Conservation (phyloP, 2,888 invertebrate species). For the Hemaris fuciformis region DNA sequence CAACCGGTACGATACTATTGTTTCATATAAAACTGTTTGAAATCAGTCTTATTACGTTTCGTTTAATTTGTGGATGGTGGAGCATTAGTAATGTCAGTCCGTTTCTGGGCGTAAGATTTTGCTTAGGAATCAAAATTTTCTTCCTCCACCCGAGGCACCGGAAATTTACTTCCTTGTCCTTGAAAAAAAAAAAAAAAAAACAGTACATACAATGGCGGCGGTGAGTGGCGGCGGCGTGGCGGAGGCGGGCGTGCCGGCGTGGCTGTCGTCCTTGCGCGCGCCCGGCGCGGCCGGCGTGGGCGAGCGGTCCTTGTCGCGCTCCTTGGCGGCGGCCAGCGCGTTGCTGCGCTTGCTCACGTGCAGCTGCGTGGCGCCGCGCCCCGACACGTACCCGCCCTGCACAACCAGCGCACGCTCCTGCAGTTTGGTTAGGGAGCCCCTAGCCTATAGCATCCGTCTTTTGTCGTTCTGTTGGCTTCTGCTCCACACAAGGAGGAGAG, state of each 20-base stretch:
- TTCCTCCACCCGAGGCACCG: too few species aligned
- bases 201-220: constrained; percentile 54
- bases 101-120: too few species aligned
- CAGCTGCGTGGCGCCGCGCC: constrained; percentile 83
- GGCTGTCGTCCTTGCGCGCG: constrained; percentile 36
- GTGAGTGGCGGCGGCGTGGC: constrained; percentile 63
- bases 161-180: too few species aligned
- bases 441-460: constrained; percentile 73
- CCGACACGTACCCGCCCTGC: constrained; percentile 85
- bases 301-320: constrained; percentile 81
- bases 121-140: too few species aligned
- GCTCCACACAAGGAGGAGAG: too few species aligned
- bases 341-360: constrained; percentile 90
- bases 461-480: constrained; percentile 58
- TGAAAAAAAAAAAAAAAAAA: too few species aligned
- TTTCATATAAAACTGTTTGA: too few species aligned
- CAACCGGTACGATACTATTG: too few species aligned
- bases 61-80: too few species aligned
- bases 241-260: constrained; percentile 48
- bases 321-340: constrained; percentile 83
- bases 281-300: constrained; percentile 58
- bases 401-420: constrained; percentile 86
- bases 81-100: too few species aligned
- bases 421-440: constrained; percentile 79
- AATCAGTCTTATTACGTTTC: too few species aligned